Base-by-base conservation (phyloP, 2,113 vertebrate species). In the Chamaea fasciata region DNA sequence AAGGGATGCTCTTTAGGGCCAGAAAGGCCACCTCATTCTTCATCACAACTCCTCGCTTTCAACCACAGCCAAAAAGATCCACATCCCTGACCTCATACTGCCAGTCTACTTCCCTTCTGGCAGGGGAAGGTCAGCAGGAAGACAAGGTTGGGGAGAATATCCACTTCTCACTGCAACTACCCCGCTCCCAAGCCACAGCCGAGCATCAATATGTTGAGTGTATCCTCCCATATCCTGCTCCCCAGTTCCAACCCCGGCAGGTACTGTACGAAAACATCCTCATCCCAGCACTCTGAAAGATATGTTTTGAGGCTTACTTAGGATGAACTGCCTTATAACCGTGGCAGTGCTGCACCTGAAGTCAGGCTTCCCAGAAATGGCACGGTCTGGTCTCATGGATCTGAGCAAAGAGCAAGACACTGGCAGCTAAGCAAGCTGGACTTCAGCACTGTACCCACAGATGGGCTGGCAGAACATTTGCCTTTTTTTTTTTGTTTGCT, bases 351-450 rank as follows among this genome's bases (percentile, higher is more conserved):
- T 74, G 49, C 1, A 1, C 52, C 46, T 30, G 37, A 49, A 67
- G 42, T 52, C 68, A 39, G 16, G 46, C 42, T 71, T 37, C 67
- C 37, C 64, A 84, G 64, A 81, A 88, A 59, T 1, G 8, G 31
- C 1, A 0, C 4, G 57, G 41, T 76, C 78, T 67, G 57, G 41
- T 76, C 78, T 67, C 18, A 1, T 8, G 11, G 44, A 80, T 52
- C 47, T 27, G 23, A 87, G 62, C 76, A 62, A 69, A 82, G 42
- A 78, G 37, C 2, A 1, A 57, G 57, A 62, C 2, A 21, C 68
- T 76, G 73, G 57, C 81, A 97, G 82, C 39, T 83, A 74, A 77
- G 60, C 49, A 70, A 90, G 63, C 47, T 89, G 79, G 82, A 60
- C 56, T 82, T 81, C 77, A 94, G 69, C 77, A 50, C 44, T 23